phyloP scores from a whole-genome alignment of 2,888 invertebrate genomes.

The Boloria euphrosyne region DNA sequence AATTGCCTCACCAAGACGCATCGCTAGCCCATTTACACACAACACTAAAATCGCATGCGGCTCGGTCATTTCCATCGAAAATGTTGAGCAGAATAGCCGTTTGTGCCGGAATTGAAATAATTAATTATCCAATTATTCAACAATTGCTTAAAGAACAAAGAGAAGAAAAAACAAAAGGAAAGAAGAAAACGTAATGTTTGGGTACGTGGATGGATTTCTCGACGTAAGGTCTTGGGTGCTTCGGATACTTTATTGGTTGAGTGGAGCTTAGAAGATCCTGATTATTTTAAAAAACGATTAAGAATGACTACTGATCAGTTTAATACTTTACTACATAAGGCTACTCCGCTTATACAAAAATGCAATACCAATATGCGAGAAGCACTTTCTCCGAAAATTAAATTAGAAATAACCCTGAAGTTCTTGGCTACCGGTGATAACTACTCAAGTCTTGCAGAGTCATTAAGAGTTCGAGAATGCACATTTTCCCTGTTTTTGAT shows the following conservation, averaged over 20 bases:
- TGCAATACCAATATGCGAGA: constrained; percentile 45
- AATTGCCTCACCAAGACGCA: constrained; percentile 25
- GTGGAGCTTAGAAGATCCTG: constrained; percentile 45
- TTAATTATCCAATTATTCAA: constrained; percentile 40
- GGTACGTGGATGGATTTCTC: constrained; percentile 47
- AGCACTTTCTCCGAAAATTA: constrained; percentile 42
- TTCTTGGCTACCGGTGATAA: constrained; percentile 22
- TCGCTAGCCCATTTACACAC: constrained; percentile 51
- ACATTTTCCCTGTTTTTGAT: constrained; percentile 50
- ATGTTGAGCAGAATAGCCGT: constrained; percentile 40
- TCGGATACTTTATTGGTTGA: constrained; percentile 43
- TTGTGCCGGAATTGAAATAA: constrained; percentile 36
- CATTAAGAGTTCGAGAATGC: constrained; percentile 53
- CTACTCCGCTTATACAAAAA: constrained; percentile 46
- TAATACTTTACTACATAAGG: constrained; percentile 46
- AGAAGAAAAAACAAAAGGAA: constrained; percentile 46
- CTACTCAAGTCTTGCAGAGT: constrained; percentile 48
- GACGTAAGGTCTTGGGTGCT: constrained; percentile 43
- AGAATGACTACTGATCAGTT: constrained; percentile 46
- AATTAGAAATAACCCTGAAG: constrained; percentile 20
- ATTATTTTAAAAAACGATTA: constrained; percentile 46
- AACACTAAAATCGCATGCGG: constrained; percentile 53
- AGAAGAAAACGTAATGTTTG: constrained; percentile 45
- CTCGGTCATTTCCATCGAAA: constrained; percentile 49
- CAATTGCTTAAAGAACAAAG: constrained; percentile 44